Conservation (phyloP, 2,797 vertebrate genomes). For the Adelosebastes latens region DNA sequence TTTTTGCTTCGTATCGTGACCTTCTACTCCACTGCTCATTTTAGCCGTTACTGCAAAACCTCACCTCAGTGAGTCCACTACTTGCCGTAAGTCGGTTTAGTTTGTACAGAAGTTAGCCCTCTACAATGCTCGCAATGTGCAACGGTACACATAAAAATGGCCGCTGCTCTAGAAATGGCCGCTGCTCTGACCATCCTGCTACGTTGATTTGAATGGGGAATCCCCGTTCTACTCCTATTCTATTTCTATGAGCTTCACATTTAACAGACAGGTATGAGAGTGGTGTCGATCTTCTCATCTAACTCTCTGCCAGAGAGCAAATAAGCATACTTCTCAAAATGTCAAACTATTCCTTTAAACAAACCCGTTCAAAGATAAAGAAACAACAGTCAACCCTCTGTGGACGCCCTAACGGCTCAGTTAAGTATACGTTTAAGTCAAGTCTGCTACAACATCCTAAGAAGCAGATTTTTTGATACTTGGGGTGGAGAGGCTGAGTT, state of each 20-base stretch:
- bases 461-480: slow-evolving; percentile 24
- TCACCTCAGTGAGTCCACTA: too few species aligned
- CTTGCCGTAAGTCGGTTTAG: too few species aligned
- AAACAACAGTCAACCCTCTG: slow-evolving; percentile 87
- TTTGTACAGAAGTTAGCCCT: too few species aligned
- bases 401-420: slow-evolving; percentile 36
- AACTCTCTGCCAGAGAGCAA: slow-evolving; percentile 10
- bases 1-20: too few species aligned
- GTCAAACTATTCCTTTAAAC: slow-evolving; percentile 7
- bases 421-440: neutral
- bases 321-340: slow-evolving; percentile 1
- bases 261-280: neutral
- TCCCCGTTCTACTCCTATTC: neutral
- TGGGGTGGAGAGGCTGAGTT: slow-evolving; percentile 22
- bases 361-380: slow-evolving; percentile 37
- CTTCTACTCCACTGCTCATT: too few species aligned
- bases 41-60: too few species aligned
- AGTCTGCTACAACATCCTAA: neutral
- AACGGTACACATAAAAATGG: too few species aligned
- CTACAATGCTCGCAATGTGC: too few species aligned
- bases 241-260: neutral
- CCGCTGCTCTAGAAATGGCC: too few species aligned
- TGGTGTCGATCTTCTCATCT: neutral
- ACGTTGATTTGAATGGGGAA: neutral
- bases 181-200: neutral